Base-by-base conservation (phyloP, 2,888 invertebrate genomes). In the Blera fallax region DNA sequence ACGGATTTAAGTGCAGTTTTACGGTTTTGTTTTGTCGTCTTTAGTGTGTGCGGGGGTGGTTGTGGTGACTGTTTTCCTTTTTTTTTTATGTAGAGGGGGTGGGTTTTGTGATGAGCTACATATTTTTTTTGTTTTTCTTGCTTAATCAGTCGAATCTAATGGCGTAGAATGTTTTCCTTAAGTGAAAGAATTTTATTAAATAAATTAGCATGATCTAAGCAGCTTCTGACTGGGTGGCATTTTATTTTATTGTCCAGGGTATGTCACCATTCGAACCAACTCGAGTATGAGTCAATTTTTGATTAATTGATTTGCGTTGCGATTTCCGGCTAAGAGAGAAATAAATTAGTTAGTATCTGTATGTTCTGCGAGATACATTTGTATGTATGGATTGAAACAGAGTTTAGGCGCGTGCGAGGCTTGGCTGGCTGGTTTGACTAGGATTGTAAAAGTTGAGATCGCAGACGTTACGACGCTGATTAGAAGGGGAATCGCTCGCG, bases 1-100 rank as follows among this genome's bases (percentile, higher is more conserved):
- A 69, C 60, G 43, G 43, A 52, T 77, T 77, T 77, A 43, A 67
- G 60, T 77, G 77, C 77, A 69, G 50, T 77, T 69, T 77, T 77
- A 60, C 52, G 77, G 58, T 50, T 60, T 69, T 77, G 77, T 77
- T 69, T 76, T 58, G 48, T 14, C 18, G 24, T 43, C 58, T 14
- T 16, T 24, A 21, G 24, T 58, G 67, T 10, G 60, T 58, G 67
- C 14, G 60, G 77, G 58, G 40, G 67, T 34, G 45, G 34, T 37
- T 5, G 54, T 14, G 11, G 11, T 27, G 21, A 29, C 0, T 29
- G 24, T 24, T 11, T 16, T 24, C 4, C n/a, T 14, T 24, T 52
- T 34, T 52, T 34, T n/a, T n/a, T n/a, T n/a, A n/a, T n/a, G n/a
- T n/a, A n/a, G n/a, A n/a, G 29, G 43, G 24, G 34, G 16, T 37